Conservation (phyloP, 2,888 invertebrate species). For the Dastarcus helophoroides region DNA sequence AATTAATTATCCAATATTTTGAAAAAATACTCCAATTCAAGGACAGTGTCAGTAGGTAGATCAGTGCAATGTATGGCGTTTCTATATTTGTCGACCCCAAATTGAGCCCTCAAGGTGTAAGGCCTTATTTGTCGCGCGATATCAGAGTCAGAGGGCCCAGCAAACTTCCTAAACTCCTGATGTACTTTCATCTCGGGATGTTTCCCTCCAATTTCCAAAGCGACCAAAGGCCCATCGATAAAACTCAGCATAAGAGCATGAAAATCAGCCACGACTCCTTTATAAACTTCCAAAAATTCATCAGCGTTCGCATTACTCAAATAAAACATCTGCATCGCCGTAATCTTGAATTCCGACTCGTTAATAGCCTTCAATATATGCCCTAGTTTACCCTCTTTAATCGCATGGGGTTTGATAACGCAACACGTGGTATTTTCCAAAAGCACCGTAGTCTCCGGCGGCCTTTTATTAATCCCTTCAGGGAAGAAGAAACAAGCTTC, state of each 20-base stretch:
- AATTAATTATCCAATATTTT: conserved; percentile 44
- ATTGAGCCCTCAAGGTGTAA: conserved; percentile 69
- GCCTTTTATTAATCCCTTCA: conserved; percentile 19
- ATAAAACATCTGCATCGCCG: conserved; percentile 67
- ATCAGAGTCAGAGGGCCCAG: conserved; percentile 87
- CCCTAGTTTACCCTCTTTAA: conserved; percentile 63
- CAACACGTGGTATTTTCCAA: conserved; percentile 64
- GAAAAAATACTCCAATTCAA: conserved; percentile 76
- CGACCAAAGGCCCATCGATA: conserved; percentile 75
- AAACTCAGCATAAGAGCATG: conserved; percentile 77
- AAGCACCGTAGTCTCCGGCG: conserved; percentile 40
- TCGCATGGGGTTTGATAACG: conserved; percentile 82
- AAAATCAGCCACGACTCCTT: conserved; percentile 68
- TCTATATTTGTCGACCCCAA: conserved; percentile 68
- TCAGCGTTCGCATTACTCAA: conserved; percentile 74
- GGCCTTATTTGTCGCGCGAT: conserved; percentile 77
- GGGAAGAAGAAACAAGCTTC: conserved; percentile 52
- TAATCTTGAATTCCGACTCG: conserved; percentile 59
- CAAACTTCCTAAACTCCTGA: conserved; percentile 66
- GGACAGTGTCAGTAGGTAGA: conserved; percentile 70
- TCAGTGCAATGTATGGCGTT: conserved; percentile 94
- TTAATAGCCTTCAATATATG: conserved; percentile 60
- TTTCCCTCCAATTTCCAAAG: conserved; percentile 66
- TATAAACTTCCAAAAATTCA: conserved; percentile 88
- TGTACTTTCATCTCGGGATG: conserved; percentile 45